phyloP scores from a whole-genome alignment of 2,113 vertebrate species.

The Galbula dea region DNA sequence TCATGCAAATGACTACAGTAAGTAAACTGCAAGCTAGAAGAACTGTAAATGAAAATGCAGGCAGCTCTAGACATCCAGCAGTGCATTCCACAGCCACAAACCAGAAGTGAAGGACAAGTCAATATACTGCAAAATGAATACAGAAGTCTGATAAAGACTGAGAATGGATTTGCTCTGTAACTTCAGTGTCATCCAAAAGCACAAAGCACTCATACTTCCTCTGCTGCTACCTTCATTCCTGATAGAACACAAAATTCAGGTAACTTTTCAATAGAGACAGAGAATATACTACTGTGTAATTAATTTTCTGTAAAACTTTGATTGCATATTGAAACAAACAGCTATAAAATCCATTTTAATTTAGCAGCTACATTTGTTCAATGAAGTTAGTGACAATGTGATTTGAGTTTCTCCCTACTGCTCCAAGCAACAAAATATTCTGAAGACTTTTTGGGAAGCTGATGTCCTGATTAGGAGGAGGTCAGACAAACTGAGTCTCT shows the following conservation, averaged over 20 bases:
- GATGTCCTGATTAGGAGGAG: neutral
- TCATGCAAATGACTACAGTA: neutral
- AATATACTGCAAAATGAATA: slow-evolving; percentile 8
- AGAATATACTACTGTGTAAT: neutral
- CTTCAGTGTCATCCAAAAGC: neutral
- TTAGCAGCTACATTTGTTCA: neutral
- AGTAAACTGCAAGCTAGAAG: neutral
- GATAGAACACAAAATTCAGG: neutral
- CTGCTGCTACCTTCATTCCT: neutral
- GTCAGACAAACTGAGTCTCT: neutral
- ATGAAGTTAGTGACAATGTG: neutral
- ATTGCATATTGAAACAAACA: neutral
- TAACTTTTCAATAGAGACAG: neutral
- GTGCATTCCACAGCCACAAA: neutral
- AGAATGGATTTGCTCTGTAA: slow-evolving; percentile 4
- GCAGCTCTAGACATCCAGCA: neutral
- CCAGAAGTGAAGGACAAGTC: neutral
- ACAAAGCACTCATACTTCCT: neutral
- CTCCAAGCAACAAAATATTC: neutral
- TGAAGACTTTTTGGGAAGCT: neutral
- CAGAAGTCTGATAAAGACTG: slow-evolving; percentile 1
- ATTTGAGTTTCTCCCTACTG: neutral
- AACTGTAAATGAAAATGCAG: neutral
- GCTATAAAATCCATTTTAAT: neutral
- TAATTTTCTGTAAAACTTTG: neutral